Conservation (phyloP, 1,140 invertebrate genomes). For the Gonatopus flavifemur region DNA sequence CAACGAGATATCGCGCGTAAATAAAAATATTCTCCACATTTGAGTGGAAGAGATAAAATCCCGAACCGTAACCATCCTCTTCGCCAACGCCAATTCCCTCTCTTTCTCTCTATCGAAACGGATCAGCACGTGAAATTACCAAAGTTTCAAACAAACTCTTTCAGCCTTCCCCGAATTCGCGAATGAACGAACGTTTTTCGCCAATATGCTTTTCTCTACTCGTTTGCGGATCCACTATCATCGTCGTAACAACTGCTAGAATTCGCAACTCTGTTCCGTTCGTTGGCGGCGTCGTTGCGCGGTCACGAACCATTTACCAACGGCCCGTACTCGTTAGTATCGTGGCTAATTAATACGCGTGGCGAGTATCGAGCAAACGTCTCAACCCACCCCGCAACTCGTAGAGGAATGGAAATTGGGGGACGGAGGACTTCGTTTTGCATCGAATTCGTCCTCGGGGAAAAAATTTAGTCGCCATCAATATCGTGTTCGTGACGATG, state of each 20-base stretch:
- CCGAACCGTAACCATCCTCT: too few species aligned
- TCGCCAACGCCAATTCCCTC: too few species aligned
- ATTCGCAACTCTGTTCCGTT: constrained; percentile 40
- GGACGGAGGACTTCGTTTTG: neutral
- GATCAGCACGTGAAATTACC: too few species aligned
- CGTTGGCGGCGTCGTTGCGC: constrained; percentile 14
- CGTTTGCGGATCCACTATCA: constrained; percentile 30
- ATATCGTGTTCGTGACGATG: too few species aligned
- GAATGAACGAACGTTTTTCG: constrained; percentile 19
- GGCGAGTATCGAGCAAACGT: constrained; percentile 29
- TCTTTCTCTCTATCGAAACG: too few species aligned
- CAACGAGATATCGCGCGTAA: too few species aligned
- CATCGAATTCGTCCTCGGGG: neutral
- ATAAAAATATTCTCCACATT: too few species aligned
- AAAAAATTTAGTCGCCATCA: too few species aligned
- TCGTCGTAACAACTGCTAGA: constrained; percentile 39
- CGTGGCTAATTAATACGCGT: constrained; percentile 38
- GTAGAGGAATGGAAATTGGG: neutral
- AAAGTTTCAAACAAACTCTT: constrained; percentile 21
- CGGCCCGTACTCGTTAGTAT: constrained; percentile 34
- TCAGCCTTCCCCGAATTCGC: constrained; percentile 9
- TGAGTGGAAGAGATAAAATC: too few species aligned
- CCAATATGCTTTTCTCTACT: constrained; percentile 21
- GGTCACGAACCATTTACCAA: constrained; percentile 38
- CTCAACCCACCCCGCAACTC: neutral